A percentile compares a stretch with the other conserved stretches of the same genome.
These are phyloP conservation scores for Saturnia pavonia DNA, from an alignment of 2,888 invertebrate genomes.

Conservation along the genomic window DNA sequence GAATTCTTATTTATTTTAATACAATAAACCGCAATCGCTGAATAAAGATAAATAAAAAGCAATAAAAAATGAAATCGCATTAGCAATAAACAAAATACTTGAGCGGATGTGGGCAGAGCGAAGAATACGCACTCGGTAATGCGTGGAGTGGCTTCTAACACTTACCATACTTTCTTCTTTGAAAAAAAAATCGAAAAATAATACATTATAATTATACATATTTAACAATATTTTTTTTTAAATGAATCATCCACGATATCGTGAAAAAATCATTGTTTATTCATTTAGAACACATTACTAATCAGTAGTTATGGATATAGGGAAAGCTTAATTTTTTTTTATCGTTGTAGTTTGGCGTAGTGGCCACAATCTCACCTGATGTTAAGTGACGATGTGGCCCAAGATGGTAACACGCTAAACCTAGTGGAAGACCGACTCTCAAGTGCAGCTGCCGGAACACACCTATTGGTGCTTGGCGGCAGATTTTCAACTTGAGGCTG, in stretches of 20 bases:
- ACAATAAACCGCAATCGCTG: slow-evolving; percentile 82
- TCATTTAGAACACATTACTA: not conserved
- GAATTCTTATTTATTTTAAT: slow-evolving; percentile 83
- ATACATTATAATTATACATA: not conserved
- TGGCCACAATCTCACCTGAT: too few species aligned
- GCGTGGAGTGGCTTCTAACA: slow-evolving; percentile 52
- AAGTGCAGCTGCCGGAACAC: too few species aligned
- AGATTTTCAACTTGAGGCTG: too few species aligned
- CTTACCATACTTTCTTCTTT: slow-evolving; percentile 4
- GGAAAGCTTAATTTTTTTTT: too few species aligned
- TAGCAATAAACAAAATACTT: slow-evolving; percentile 83
- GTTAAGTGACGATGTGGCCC: too few species aligned
- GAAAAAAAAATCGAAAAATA: not conserved
- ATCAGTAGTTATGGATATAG: not conserved
- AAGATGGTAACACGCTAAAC: too few species aligned
- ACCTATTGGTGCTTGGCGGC: too few species aligned
- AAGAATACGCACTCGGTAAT: slow-evolving; percentile 60
- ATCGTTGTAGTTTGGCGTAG: too few species aligned
- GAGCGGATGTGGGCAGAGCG: slow-evolving; percentile 80
- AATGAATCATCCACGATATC: not conserved
- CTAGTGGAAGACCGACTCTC: too few species aligned
- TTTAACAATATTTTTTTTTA: not conserved
- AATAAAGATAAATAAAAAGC: slow-evolving; percentile 82
- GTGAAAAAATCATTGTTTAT: not conserved
- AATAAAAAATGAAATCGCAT: slow-evolving; percentile 82